Evolutionary conservation across 2,888 invertebrate species (phyloP).

Genomic region (Dynastes maya): DNA sequence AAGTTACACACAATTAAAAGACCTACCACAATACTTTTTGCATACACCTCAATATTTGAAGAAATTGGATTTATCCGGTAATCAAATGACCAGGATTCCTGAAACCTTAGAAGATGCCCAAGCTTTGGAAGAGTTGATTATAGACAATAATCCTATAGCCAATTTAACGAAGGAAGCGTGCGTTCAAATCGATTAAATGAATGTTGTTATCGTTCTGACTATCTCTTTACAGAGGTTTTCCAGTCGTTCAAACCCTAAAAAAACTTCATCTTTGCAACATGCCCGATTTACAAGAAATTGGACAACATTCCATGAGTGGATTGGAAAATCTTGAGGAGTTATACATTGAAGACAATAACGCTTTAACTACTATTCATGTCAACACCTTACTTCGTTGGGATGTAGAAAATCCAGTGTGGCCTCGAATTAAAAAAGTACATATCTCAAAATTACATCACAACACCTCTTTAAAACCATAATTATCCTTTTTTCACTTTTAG

Average conservation of each 20-base stretch:
- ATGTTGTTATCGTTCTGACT: no score
- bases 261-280: constrained; percentile 81
- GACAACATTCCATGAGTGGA: constrained; percentile 73
- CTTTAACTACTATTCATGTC: constrained; percentile 75
- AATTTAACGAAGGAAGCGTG: constrained; percentile 70
- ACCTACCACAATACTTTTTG: constrained; percentile 78
- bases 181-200: constrained; percentile 47
- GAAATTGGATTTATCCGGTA: constrained; percentile 79
- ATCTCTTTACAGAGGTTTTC: constrained; percentile 74
- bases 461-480: not conserved
- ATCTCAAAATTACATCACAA: not conserved
- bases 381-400: constrained; percentile 74
- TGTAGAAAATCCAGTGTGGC: constrained; percentile 75
- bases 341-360: constrained; percentile 77
- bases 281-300: constrained; percentile 75
- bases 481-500: constrained; percentile 67
- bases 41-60: constrained; percentile 79
- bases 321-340: constrained; percentile 75
- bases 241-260: constrained; percentile 75
- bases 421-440: constrained; percentile 76
- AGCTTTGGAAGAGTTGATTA: constrained; percentile 75
- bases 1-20: constrained; percentile 77
- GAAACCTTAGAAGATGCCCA: constrained; percentile 75
- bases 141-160: constrained; percentile 82
- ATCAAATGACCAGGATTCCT: constrained; percentile 76